A percentile compares a stretch with the other conserved stretches of the same genome.
These are phyloP conservation scores for Cyanoderma ruficeps DNA, from an alignment of 2,113 vertebrate genomes.

Conservation along the genomic window DNA sequence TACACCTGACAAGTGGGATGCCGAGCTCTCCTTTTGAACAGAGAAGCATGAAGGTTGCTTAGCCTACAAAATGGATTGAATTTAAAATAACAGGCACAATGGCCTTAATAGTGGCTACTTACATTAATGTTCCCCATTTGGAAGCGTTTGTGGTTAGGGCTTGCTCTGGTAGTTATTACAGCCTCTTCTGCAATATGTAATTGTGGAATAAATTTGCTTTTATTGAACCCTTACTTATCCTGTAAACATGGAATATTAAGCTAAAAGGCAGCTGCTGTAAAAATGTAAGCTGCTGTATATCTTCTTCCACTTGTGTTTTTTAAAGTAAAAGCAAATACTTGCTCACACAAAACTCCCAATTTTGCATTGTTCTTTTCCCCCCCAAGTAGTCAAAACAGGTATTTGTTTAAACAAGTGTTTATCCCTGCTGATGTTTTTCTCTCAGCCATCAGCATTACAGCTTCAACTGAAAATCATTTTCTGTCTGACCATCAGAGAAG, in stretches of 20 bases:
- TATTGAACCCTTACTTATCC: constrained; percentile 13
- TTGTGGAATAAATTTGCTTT: constrained; percentile 23
- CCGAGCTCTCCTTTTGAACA: background rate
- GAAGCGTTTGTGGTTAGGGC: background rate
- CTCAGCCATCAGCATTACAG: background rate
- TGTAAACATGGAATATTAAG: background rate
- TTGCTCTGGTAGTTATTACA: constrained; percentile 6
- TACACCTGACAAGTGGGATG: background rate
- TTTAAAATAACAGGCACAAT: background rate
- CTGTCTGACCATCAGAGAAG: background rate
- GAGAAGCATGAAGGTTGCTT: background rate
- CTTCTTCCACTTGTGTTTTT: background rate
- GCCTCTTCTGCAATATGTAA: background rate
- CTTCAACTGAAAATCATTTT: background rate
- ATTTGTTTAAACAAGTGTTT: background rate
- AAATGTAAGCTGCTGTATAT: background rate
- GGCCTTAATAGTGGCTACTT: background rate
- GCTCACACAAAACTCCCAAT: background rate
- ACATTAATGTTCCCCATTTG: background rate
- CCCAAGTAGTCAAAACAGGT: background rate
- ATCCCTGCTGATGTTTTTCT: background rate
- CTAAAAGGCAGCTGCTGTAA: background rate
- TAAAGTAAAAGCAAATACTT: background rate
- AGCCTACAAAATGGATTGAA: background rate
- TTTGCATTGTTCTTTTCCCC: fast-evolving